A percentile compares a stretch with the other conserved stretches of the same genome.
These are phyloP conservation scores for Thelaira solivaga DNA, from an alignment of 2,888 invertebrate species.

Conservation along the genomic window DNA sequence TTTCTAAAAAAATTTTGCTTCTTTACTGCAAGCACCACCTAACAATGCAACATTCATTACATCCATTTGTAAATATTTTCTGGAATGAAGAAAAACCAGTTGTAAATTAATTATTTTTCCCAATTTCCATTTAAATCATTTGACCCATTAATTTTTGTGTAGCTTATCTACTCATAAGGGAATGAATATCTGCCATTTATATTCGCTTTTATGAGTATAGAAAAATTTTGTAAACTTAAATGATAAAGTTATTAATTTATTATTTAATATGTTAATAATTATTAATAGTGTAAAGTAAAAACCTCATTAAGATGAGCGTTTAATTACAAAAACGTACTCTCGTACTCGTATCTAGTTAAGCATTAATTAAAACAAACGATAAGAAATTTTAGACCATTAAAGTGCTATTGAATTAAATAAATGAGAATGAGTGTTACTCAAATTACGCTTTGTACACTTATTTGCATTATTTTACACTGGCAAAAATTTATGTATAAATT, in stretches of 20 bases:
- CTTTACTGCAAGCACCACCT: too few relatives aligned
- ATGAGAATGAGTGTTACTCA: too few relatives aligned
- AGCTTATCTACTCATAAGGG: constrained; percentile 1
- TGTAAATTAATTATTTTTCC: too few relatives aligned
- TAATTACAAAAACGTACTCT: too few relatives aligned
- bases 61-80: too few relatives aligned
- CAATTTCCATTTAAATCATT: not conserved
- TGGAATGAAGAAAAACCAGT: too few relatives aligned
- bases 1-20: too few relatives aligned
- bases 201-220: not conserved
- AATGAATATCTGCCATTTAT: not conserved
- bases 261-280: constrained; percentile 43
- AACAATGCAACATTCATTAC: too few relatives aligned
- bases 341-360: not conserved
- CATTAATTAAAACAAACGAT: constrained; percentile 40
- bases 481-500: not conserved
- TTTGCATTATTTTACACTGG: not conserved
- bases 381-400: constrained; percentile 11
- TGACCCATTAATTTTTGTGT: not conserved
- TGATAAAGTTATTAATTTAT: constrained; percentile 33
- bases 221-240: constrained; percentile 1
- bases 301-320: constrained; percentile 11
- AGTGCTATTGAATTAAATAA: not conserved
- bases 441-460: too few relatives aligned
- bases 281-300: constrained; percentile 31